Conservation (phyloP, 2,888 invertebrate species). For the Amblyteles armatorius region DNA sequence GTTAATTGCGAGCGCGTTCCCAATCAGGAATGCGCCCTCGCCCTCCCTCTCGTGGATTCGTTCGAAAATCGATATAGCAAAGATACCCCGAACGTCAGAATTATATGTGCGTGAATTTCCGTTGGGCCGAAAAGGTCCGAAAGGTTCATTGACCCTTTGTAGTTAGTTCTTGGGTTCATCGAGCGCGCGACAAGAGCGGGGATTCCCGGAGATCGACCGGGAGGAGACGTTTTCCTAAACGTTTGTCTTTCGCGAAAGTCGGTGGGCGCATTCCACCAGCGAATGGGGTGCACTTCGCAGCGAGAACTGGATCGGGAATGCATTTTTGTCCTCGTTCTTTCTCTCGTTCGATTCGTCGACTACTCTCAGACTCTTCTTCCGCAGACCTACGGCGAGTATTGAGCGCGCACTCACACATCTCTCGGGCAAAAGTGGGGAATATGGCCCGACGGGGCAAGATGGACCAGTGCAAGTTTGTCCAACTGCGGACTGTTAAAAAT, state of each 20-base stretch:
- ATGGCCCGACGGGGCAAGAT: neutral
- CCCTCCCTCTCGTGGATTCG: slow-evolving; percentile 37
- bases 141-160: slow-evolving; percentile 31
- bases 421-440: neutral
- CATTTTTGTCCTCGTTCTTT: slow-evolving; percentile 4
- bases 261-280: neutral
- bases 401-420: neutral
- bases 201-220: slow-evolving; percentile 15
- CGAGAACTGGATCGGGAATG: neutral
- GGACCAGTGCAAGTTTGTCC: neutral
- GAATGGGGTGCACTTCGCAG: slow-evolving; percentile 13
- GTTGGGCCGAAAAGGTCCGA: slow-evolving; percentile 1
- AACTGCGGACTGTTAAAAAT: neutral
- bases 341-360: slow-evolving; percentile 1
- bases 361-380: neutral
- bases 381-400: neutral
- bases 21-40: slow-evolving; percentile 71
- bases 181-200: no score
- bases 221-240: slow-evolving; percentile 20
- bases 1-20: slow-evolving; percentile 77
- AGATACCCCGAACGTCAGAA: slow-evolving; percentile 53
- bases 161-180: neutral
- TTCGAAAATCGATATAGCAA: slow-evolving; percentile 66
- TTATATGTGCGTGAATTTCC: slow-evolving; percentile 49
- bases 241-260: slow-evolving; percentile 57